Evolutionary conservation across 2,888 invertebrate species (phyloP).

Genomic region (Athripsodes cinereus): DNA sequence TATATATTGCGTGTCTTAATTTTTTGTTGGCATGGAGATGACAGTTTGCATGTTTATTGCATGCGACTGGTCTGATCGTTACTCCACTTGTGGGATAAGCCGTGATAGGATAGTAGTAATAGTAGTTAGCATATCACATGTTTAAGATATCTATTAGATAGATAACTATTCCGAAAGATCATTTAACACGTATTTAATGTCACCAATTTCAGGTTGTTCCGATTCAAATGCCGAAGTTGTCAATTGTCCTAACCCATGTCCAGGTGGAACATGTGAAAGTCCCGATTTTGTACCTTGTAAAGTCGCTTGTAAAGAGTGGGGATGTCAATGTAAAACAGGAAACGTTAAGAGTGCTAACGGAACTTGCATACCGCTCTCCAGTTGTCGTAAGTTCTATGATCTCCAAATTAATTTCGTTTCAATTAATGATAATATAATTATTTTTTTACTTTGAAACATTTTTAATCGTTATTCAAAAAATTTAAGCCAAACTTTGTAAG

Average conservation of each 20-base stretch:
- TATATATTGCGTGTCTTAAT: no score
- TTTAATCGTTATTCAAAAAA: neutral
- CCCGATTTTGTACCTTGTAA: slow-evolving; percentile 14
- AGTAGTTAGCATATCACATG: no score
- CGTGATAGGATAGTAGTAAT: no score
- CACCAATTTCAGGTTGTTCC: slow-evolving; percentile 11
- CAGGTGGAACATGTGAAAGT: slow-evolving; percentile 16
- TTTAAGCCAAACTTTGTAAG: slow-evolving; percentile 7
- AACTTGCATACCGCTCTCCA: slow-evolving; percentile 30
- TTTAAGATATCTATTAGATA: no score
- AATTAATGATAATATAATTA: neutral
- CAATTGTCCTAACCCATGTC: slow-evolving; percentile 18
- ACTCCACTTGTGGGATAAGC: no score
- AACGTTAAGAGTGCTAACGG: slow-evolving; percentile 32
- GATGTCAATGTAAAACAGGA: slow-evolving; percentile 32
- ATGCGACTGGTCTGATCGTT: no score
- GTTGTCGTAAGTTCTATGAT: slow-evolving; percentile 34
- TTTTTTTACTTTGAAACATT: neutral
- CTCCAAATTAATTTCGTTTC: slow-evolving; percentile 18
- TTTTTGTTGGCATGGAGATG: no score
- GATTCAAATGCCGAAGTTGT: slow-evolving; percentile 20
- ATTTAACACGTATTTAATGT: no score
- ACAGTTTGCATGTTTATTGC: no score
- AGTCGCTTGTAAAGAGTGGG: slow-evolving; percentile 11
- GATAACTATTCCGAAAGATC: no score